Evolutionary conservation across 2,113 vertebrate species (phyloP).

Genomic region (Trogon surrucura): DNA sequence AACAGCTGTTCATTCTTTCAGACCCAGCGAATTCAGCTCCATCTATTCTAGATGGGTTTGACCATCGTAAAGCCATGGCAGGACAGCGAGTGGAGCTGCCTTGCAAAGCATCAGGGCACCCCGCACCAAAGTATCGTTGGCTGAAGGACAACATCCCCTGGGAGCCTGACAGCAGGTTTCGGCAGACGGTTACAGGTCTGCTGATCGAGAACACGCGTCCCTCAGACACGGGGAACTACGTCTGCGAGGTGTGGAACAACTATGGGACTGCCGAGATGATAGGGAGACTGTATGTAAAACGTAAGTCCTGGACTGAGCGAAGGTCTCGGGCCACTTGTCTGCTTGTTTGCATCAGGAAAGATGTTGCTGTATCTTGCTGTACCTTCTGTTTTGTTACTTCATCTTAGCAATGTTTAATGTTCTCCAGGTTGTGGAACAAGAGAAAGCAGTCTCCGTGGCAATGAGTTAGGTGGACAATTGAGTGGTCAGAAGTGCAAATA

Average conservation of each 20-base stretch:
- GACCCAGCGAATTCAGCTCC: conserved; percentile 96
- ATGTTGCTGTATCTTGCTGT: neutral
- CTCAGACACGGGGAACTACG: conserved; percentile 91
- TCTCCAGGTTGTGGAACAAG: neutral
- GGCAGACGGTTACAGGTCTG: conserved; percentile 89
- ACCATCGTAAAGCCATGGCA: conserved; percentile 93
- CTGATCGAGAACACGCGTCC: conserved; percentile 90
- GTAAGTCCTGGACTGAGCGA: conserved; percentile 77
- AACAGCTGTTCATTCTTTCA: conserved; percentile 41
- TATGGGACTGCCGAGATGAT: conserved; percentile 95
- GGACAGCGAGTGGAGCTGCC: conserved; percentile 94
- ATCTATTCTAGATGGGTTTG: conserved; percentile 95
- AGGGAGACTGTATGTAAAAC: conserved; percentile 91
- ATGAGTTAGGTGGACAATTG: conserved; percentile 11
- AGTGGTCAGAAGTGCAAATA: conserved; percentile 39
- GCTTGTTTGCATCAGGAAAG: neutral
- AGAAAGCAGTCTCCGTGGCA: neutral
- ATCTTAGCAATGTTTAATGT: neutral
- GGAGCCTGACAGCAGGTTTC: conserved; percentile 94
- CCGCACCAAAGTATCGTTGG: conserved; percentile 95
- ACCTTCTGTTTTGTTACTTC: neutral
- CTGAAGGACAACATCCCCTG: conserved; percentile 95
- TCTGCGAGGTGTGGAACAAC: conserved; percentile 98
- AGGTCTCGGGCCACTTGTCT: neutral
- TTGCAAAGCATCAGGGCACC: conserved; percentile 96